Evolutionary conservation across 2,113 vertebrate genomes (phyloP).

Genomic region (Xiphophorus couchianus): DNA sequence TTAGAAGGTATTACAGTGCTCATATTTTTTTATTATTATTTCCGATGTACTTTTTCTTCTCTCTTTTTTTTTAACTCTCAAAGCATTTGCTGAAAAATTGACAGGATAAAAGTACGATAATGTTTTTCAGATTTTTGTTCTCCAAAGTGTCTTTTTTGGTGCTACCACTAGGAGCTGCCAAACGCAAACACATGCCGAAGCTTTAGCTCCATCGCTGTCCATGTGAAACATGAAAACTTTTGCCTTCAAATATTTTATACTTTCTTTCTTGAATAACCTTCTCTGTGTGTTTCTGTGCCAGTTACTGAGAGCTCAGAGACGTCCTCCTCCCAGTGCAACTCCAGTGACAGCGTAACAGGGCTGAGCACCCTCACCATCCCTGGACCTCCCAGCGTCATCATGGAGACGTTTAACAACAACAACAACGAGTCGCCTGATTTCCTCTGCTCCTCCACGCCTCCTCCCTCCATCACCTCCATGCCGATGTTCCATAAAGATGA

Average conservation of each 20-base stretch:
- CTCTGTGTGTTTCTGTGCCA: constrained; percentile 36
- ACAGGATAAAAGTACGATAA: background rate
- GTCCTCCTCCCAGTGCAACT: constrained; percentile 81
- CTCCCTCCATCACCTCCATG: constrained; percentile 56
- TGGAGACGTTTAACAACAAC: constrained; percentile 70
- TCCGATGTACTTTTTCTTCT: background rate
- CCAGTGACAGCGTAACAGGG: constrained; percentile 74
- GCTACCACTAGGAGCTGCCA: constrained; percentile 41
- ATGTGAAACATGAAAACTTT: background rate
- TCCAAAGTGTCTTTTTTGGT: background rate
- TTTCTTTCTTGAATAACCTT: background rate
- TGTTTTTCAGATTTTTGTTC: no score
- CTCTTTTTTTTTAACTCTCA: background rate
- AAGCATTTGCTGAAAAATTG: no score
- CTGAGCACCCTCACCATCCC: constrained; percentile 59
- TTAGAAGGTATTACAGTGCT: background rate
- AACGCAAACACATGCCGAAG: background rate
- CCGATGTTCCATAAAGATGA: constrained; percentile 73
- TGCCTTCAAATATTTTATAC: background rate
- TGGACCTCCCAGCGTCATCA: constrained; percentile 39
- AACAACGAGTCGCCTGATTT: constrained; percentile 59
- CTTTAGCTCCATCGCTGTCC: background rate
- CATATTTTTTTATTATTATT: background rate
- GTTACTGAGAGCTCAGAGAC: constrained; percentile 80
- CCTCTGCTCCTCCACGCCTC: constrained; percentile 61